Base-by-base conservation (phyloP, 2,113 vertebrate genomes). In the Percina caprodes region DNA sequence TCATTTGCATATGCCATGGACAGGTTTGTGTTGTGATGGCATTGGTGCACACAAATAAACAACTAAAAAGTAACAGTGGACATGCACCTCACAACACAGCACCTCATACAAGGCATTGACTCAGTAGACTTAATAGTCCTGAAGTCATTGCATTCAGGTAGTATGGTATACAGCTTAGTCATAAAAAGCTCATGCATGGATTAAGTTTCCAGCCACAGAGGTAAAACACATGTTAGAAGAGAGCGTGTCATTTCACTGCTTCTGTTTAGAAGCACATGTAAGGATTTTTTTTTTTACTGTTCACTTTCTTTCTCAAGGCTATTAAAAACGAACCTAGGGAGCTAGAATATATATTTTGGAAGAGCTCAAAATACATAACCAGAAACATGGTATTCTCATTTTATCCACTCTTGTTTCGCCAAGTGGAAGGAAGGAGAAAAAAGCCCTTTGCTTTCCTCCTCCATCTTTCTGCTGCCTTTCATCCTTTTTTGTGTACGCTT, bases 321-420 rank as follows among this genome's bases (percentile, higher is more conserved):
- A 14, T 54, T 61, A 68, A 52, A 71, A 54, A 48, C 52, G 30
- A 76, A 24, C 55, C 46, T 0, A 3, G 18, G 56, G 51, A 58
- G 33, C 46, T 19, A 49, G 55, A 19, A 5, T 21, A 8, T 49
- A 18, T 61, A 30, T 74, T 58, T 80, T 52, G 18, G 30, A 62
- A 70, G 63, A 60, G 48, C 48, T 83, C 19, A 60, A 85, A 72
- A 77, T 56, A 55, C 69, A 68, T 30, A 72, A 71, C 66, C 70
- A 80, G 83, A 74, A 78, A 83, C 54, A 65, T 35, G 74, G 2
- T 85, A 86, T 86, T 81, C 75, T 81, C 82, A 76, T 91, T 82
- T 55, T 42, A 23, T 21, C 14, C 35, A 11, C 26, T 54, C 51
- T 54, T 79, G 70, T 81, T 87, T 80, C 55, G 62, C 74, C 61